Percentiles rank a stretch among this genome's conserved stretches.
These are phyloP conservation scores for Parus major DNA, from an alignment of 2,113 vertebrate species.

Conservation along the genomic window DNA sequence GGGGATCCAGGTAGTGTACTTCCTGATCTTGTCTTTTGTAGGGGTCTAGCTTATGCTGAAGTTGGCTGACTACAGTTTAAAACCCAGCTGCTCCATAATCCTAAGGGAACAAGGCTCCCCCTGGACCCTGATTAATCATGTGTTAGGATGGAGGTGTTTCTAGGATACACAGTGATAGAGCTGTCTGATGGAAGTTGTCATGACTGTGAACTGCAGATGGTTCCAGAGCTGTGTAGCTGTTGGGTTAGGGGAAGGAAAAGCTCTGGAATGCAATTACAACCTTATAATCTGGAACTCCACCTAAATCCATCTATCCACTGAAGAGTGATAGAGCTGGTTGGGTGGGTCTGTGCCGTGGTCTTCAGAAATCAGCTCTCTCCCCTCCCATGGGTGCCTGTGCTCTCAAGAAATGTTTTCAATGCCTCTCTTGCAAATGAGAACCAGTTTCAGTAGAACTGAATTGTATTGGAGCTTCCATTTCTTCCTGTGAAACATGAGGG, in stretches of 20 bases:
- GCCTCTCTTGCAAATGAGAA: background rate
- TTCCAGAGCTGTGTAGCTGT: background rate
- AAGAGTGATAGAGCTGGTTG: background rate
- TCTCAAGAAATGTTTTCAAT: background rate
- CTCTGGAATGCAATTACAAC: background rate
- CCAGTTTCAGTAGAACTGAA: background rate
- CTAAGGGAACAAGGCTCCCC: accelerated
- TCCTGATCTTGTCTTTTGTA: background rate
- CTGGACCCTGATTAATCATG: background rate
- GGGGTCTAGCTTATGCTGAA: background rate
- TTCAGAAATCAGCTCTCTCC: background rate
- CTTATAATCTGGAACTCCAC: background rate
- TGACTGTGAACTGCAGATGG: background rate
- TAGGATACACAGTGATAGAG: background rate
- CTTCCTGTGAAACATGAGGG: background rate
- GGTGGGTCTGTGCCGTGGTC: background rate
- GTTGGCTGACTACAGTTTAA: background rate
- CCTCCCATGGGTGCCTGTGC: background rate
- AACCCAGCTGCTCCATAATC: background rate
- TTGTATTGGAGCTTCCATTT: background rate
- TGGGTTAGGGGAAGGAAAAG: background rate
- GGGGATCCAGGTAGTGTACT: background rate
- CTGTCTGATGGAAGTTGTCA: background rate
- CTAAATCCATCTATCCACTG: background rate
- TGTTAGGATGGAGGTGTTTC: background rate